Evolutionary conservation across 2,113 vertebrate genomes (phyloP), one percentile per base, ranked within the genome.

Genomic region (Ageneiosus marmoratus): DNA sequence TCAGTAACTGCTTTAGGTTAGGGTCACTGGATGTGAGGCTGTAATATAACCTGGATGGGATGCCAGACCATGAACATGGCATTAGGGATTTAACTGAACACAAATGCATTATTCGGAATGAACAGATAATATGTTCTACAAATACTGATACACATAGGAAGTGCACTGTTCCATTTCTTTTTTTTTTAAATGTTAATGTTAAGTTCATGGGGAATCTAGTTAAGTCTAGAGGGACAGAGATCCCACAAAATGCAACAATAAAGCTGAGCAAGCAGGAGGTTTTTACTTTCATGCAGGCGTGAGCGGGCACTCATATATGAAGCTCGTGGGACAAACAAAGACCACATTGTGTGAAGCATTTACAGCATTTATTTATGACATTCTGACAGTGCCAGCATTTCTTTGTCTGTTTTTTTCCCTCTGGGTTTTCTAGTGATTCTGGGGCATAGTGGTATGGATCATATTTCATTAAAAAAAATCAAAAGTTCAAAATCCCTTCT

Each of bases 251-350:
- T 10, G 7, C n/a, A 74, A 51, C 48, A 74, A 74, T 55, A 55
- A 55, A 50, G 20, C 5, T 13, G 73, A 10, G 8, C 8, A 10
- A 55, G 29, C 50, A 75, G 73, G 10, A 76, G 51, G 48, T 55
- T 37, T 53, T 76, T 55, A 55, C 50, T 76, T 76, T 76, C 50
- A 76, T 34, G 20, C 48, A 10, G 48, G 9, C 9, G 16, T 75
- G 72, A 53, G 48, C 9, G 72, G 20, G 48, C 48, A 75, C 27
- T 75, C 18, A 10, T 32, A 72, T 69, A 29, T 6, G 48, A 22
- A 75, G 48, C 72, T 75, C 72, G 2, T 4, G 48, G 72, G 72
- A 75, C n/a, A 32, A 75, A 75, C 72, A 22, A 75, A 75, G 9
- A 53, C 72, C 72, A 53, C 10, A 3, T 13, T 34, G 72, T 34